Evolutionary conservation across 2,113 vertebrate genomes (phyloP), one percentile per base, ranked within the genome.

Genomic region (Indicator indicator): DNA sequence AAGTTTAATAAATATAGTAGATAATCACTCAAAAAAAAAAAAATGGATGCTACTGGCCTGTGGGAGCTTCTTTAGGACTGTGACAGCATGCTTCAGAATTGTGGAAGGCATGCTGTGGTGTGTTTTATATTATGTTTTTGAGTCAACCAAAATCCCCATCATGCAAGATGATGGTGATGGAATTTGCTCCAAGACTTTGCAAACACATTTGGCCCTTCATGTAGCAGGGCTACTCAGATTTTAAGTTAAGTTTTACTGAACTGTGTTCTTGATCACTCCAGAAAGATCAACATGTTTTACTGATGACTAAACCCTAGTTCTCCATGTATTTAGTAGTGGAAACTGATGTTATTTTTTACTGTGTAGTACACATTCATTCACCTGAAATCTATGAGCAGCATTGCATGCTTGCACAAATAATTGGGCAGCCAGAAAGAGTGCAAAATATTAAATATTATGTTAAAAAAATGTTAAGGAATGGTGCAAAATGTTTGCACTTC

Each of bases 51-150:
- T 56, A 5, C 26, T 72, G 14, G 58, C 72, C 44, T 46, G 73
- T 21, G 46, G 69, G 19, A 54, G 44, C 46, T 72, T 64, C 40
- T n/a, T n/a, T n/a, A 46, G 27, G 44, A 52, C 15, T 33, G 44
- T 55, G 32, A 12, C 9, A 4, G 7, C 40, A 26, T 0, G 2
- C 24, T 88, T 20, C 33, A 60, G 23, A 3, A 0, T 32, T 1
- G 1, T 19, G 54, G 21, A 33, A 76, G 33, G 60, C 27, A 24
- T 4, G 3, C 62, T 88, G 23, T 64, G 54, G 9, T 75, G 27
- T 6, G 82, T 42, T 59, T 38, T 64, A 36, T 62, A 7, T 65
- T 73, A 12, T 2, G 6, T 6, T 86, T 86, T 64, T 33, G 4
- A 58, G 19, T 72, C 30, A 78, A 78, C 16, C 40, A 78, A 75